phyloP scores from a whole-genome alignment of 2,888 invertebrate species.

The Oligia fasciuncula region DNA sequence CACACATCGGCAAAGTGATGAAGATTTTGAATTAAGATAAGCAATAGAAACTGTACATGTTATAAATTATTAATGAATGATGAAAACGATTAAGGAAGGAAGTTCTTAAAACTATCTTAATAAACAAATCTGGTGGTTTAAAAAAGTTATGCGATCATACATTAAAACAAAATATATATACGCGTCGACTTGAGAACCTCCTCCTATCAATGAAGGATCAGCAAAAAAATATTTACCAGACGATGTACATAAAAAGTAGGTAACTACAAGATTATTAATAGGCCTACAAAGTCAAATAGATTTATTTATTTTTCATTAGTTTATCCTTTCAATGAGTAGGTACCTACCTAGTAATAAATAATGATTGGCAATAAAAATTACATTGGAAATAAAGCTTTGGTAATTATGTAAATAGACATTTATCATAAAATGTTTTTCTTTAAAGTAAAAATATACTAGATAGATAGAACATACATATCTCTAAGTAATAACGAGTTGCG shows the following conservation, averaged over 20 bases:
- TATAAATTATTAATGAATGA: slow-evolving; percentile 24
- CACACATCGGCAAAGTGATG: slow-evolving; percentile 17
- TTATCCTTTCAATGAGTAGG: not conserved
- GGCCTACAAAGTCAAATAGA: not conserved
- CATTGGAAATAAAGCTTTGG: not conserved
- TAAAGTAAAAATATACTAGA: not conserved
- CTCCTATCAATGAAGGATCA: not conserved
- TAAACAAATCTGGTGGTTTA: slow-evolving; percentile 14
- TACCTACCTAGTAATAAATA: too few relatives aligned
- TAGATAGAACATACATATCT: not conserved
- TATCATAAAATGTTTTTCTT: not conserved
- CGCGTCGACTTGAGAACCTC: too few relatives aligned
- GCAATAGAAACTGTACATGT: slow-evolving; percentile 8
- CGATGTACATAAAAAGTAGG: not conserved
- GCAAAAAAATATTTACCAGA: not conserved
- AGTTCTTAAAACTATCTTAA: slow-evolving; percentile 17
- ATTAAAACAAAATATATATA: too few relatives aligned
- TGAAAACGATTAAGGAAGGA: slow-evolving; percentile 30
- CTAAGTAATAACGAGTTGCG: too few relatives aligned
- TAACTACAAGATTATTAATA: not conserved
- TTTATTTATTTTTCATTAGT: not conserved
- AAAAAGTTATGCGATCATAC: too few relatives aligned
- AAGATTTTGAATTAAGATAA: slow-evolving; percentile 45
- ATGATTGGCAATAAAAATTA: not conserved
- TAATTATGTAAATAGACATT: not conserved